Evolutionary conservation across 2,113 vertebrate species (phyloP).

Genomic region (Sylvilagus bachmani): DNA sequence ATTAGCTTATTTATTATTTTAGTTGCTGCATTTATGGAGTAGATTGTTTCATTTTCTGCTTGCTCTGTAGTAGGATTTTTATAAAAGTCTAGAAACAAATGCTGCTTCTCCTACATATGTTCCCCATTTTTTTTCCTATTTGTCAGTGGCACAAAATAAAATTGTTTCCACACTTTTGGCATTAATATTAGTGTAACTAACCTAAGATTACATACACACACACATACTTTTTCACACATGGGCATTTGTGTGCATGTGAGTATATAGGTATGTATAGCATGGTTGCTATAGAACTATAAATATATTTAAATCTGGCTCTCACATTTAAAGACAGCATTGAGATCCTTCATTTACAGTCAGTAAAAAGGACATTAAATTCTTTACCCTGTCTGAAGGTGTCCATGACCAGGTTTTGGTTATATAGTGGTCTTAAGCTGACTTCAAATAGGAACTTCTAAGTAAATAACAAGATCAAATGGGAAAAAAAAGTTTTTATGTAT

Average conservation of each 20-base stretch:
- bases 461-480: background rate
- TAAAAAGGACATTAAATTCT: background rate
- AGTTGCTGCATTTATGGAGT: conserved; percentile 14
- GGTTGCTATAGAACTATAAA: background rate
- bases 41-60: background rate
- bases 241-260: no score
- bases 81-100: background rate
- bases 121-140: background rate
- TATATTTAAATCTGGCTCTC: conserved; percentile 1
- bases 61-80: background rate
- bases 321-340: conserved; percentile 14
- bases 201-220: background rate
- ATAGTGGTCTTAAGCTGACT: background rate
- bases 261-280: background rate
- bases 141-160: background rate
- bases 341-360: background rate
- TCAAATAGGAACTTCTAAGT: conserved; percentile 56
- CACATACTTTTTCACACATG: background rate
- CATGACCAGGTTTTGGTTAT: conserved; percentile 32
- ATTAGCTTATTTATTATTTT: background rate
- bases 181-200: background rate
- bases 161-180: background rate
- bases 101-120: background rate
- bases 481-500: background rate
- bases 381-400: background rate